Evolutionary conservation across 64 coral and sea anemone species (phyloP).

Genomic region (Catalaphyllia jardinei): DNA sequence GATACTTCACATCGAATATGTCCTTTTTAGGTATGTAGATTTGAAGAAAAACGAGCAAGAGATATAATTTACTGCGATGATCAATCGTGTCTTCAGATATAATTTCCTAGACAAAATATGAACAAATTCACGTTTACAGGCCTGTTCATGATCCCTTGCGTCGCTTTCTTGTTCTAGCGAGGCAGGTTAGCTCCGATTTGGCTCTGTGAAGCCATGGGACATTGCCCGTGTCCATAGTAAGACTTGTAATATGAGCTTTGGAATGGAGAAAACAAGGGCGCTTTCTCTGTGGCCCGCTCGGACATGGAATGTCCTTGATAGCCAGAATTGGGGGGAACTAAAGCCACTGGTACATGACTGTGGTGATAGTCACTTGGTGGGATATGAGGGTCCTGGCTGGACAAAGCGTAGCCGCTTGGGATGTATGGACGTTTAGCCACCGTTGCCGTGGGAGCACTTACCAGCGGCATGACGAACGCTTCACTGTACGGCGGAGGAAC

Average conservation of each 20-base stretch:
- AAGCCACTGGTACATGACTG: constrained; percentile 63
- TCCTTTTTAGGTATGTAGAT: background rate
- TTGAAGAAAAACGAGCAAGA: background rate
- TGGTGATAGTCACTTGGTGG: constrained; percentile 67
- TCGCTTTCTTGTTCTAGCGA: background rate
- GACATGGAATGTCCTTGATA: constrained; percentile 54
- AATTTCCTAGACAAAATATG: background rate
- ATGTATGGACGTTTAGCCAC: constrained; percentile 73
- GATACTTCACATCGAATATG: background rate
- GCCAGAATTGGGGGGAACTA: constrained; percentile 62
- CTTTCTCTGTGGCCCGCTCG: constrained; percentile 24
- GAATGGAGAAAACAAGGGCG: constrained; percentile 31
- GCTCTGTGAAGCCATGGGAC: constrained; percentile 16
- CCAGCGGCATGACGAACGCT: constrained; percentile 76
- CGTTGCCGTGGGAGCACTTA: constrained; percentile 51
- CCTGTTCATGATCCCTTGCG: background rate
- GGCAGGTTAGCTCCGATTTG: constrained; percentile 21
- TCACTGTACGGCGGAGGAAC: constrained; percentile 78
- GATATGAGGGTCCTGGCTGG: constrained; percentile 41
- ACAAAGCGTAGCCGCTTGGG: constrained; percentile 52
- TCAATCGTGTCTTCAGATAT: no score
- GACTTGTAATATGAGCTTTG: constrained; percentile 62
- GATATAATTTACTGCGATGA: background rate
- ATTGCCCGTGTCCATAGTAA: constrained; percentile 52
- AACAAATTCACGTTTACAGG: background rate